A percentile compares a stretch with the other conserved stretches of the same genome.
Conservation (phyloP, 2,797 vertebrate species). For the Neoniphon sammara region DNA sequence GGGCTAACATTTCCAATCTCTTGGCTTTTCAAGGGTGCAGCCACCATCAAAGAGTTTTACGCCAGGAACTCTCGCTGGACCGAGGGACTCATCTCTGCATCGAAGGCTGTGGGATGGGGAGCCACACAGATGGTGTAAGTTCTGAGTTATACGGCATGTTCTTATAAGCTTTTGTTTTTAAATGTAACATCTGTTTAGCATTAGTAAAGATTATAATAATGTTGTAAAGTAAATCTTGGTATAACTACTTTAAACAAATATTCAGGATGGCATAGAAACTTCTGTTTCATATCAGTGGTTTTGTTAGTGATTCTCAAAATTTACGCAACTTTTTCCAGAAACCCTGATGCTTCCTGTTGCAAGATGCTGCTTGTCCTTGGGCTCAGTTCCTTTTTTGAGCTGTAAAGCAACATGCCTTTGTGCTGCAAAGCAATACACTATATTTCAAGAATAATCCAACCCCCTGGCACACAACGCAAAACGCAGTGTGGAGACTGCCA, state of each 20-base stretch:
- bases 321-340: too few species aligned
- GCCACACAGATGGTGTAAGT: slow-evolving; percentile 98
- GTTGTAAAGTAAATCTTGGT: not conserved
- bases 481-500: not conserved
- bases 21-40: slow-evolving; percentile 87
- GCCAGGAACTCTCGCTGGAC: slow-evolving; percentile 99
- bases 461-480: not conserved
- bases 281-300: too few species aligned
- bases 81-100: slow-evolving; percentile 96
- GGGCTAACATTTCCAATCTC: slow-evolving; percentile 33
- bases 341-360: too few species aligned
- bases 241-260: too few species aligned
- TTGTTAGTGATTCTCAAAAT: too few species aligned
- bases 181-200: not conserved
- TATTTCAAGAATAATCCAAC: not conserved
- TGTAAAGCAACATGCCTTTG: too few species aligned
- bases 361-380: not conserved
- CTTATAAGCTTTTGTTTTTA: not conserved
- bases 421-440: not conserved
- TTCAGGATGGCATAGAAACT: too few species aligned
- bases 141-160: not conserved
- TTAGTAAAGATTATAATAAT: not conserved
- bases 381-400: too few species aligned
- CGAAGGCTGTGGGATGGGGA: slow-evolving; percentile 98
- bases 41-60: slow-evolving; percentile 94